Percentiles rank a stretch among this genome's conserved stretches.
Evolutionary conservation across 2,797 vertebrate genomes (phyloP).

Genomic region (Poeciliopsis presidionis): DNA sequence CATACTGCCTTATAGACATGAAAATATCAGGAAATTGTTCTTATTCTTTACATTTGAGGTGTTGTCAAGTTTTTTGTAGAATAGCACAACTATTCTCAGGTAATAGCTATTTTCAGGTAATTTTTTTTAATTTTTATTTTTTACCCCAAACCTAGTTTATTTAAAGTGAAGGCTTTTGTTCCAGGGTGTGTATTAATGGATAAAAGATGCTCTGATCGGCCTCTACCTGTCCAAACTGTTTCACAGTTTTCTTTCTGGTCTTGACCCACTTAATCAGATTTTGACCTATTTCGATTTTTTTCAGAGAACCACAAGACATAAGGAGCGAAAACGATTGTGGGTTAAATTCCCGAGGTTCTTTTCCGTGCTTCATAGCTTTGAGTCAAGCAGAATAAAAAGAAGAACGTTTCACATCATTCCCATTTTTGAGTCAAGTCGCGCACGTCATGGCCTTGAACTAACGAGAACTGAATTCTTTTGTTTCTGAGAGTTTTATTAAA

Average conservation of each 20-base stretch:
- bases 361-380: neutral
- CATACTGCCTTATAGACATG: neutral
- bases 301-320: neutral
- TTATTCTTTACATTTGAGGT: neutral
- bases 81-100: neutral
- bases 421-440: neutral
- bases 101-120: neutral
- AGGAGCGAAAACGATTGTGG: neutral
- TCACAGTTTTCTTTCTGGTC: neutral
- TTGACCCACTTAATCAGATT: neutral
- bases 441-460: too few species aligned
- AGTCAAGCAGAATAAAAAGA: neutral
- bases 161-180: neutral
- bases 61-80: neutral
- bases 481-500: neutral
- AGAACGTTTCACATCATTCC: neutral
- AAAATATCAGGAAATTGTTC: neutral
- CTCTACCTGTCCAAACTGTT: neutral
- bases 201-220: neutral
- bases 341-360: neutral
- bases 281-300: neutral
- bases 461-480: neutral
- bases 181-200: neutral
- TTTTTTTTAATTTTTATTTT: neutral
- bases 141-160: neutral